Base-by-base conservation (phyloP, 2,888 invertebrate species). In the Trachelus troglodyta region DNA sequence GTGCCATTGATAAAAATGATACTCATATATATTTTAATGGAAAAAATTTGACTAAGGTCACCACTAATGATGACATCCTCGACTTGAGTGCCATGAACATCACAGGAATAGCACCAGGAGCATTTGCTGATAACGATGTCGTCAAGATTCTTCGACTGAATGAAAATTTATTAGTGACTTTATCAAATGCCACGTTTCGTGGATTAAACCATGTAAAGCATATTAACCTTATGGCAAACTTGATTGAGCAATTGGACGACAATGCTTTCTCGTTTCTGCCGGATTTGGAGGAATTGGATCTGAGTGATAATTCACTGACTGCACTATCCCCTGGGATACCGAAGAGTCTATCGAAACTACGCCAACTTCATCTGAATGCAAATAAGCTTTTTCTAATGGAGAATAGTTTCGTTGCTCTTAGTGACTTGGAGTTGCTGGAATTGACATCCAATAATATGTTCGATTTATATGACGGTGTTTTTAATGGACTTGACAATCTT, bases 31-130 rank as follows among this genome's bases (percentile, higher is more conserved):
- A 15, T 56, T 56, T 56, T 23, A 15, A 23, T 56, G 56, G 56
- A 23, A 56, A 23, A 1, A 75, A 80, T 69, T 76, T 75, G 56
- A 12, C 40, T 69, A 40, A 68, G 40, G 11, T 34, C 33, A 12
- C 31, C 12, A 6, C 56, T 56, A 3, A 23, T 23, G 23, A 56
- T 23, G 56, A 56, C 56, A 56, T 56, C 23, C 56, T 56, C 56
- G 56, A 56, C 23, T 23, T 56, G 56, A 56, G 56, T 56, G 56
- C 23, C 9, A 56, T 23, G 56, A 56, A 56, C 56, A 56, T 56
- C 23, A 23, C 56, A 23, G 56, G 56, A 23, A 56, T 56, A 56
- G 23, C 15, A 56, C 56, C 23, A 56, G 56, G 56, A 56, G 56
- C 56, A 3, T 56, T 56, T 56, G 23, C 23, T 23, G 56, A 23